These are phyloP conservation scores for Saccopteryx bilineata DNA, from an alignment of 2,113 vertebrate species.

Conservation along the genomic window DNA sequence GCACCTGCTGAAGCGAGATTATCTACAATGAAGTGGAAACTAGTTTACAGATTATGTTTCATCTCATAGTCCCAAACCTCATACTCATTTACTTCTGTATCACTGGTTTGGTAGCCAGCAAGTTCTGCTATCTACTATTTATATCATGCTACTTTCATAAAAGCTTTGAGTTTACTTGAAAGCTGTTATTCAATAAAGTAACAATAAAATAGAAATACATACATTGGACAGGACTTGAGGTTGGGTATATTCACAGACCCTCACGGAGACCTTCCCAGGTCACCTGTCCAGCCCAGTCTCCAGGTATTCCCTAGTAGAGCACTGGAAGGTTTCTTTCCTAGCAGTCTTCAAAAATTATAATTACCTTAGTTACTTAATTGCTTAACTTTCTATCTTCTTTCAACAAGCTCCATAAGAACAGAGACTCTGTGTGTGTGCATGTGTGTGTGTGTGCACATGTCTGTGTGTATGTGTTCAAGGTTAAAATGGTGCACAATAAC, in stretches of 20 bases:
- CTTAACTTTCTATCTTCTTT: not conserved
- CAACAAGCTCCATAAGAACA: not conserved
- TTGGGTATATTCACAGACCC: not conserved
- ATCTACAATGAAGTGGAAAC: not conserved
- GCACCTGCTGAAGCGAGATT: slow-evolving; percentile 2
- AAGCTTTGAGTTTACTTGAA: not conserved
- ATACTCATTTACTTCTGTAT: not conserved
- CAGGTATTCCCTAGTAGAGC: not conserved
- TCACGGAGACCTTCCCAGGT: not conserved
- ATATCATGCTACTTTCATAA: not conserved
- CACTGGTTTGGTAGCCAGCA: not conserved
- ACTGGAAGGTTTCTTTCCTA: not conserved
- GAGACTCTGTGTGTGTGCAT: not conserved
- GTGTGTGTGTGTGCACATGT: no score
- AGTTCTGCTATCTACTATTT: not conserved
- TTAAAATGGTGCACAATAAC: not conserved
- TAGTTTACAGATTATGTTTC: not conserved
- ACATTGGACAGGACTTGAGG: not conserved
- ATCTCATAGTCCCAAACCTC: slow-evolving; percentile 6
- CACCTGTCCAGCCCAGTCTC: not conserved
- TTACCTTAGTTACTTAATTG: not conserved
- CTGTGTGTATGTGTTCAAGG: not conserved
- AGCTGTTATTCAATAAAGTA: not conserved
- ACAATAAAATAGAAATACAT: not conserved
- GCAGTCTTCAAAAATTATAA: not conserved